phyloP scores from a whole-genome alignment of 2,113 vertebrate genomes.

The Aphelocoma coerulescens region DNA sequence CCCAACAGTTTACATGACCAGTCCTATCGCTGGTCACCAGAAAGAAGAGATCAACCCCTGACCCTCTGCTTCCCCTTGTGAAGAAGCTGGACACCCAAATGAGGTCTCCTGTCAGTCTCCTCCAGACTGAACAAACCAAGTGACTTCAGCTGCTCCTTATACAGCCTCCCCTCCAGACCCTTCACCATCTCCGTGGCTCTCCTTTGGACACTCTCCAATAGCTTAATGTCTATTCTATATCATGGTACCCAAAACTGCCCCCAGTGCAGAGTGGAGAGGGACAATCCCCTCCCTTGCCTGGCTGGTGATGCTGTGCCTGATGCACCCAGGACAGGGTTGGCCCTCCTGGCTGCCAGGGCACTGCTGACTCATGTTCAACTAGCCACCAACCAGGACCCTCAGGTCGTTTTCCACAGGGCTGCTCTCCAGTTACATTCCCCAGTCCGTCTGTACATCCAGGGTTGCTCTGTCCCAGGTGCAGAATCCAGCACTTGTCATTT shows the following conservation, averaged over 20 bases:
- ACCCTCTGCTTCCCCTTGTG: neutral
- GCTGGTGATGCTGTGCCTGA: neutral
- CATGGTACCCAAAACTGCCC: neutral
- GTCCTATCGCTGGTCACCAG: neutral
- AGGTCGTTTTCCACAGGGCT: neutral
- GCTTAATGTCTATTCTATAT: too few species aligned
- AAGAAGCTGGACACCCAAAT: neutral
- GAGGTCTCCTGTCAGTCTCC: neutral
- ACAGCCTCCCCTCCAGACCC: neutral
- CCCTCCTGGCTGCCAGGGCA: neutral
- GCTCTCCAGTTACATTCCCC: neutral
- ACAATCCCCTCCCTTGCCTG: neutral
- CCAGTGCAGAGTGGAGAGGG: neutral
- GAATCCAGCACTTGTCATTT: neutral
- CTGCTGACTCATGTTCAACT: neutral
- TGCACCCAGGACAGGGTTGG: neutral
- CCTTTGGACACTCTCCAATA: neutral
- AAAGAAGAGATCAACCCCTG: neutral
- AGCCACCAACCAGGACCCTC: rapidly evolving
- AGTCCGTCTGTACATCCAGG: neutral
- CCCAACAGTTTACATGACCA: neutral
- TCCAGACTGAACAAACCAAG: neutral
- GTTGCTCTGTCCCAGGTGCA: neutral
- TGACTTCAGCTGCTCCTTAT: neutral
- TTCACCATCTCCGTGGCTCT: neutral